Evolutionary conservation across 2,888 invertebrate genomes (phyloP).

Genomic region (Anticlea derivata): DNA sequence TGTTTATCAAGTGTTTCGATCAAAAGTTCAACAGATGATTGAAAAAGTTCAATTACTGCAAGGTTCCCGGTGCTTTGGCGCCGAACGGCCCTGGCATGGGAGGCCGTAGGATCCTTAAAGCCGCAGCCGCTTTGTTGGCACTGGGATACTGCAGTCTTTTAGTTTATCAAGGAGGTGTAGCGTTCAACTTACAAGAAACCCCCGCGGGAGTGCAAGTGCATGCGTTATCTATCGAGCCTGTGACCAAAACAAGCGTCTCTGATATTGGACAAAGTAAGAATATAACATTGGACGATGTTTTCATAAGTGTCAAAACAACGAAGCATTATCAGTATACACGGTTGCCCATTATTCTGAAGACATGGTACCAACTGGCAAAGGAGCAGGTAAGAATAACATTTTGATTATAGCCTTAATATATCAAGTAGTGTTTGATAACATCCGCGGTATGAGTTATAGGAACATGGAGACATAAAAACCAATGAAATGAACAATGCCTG

Average conservation of each 20-base stretch:
- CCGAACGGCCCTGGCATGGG: constrained; percentile 73
- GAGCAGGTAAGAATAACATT: constrained; percentile 88
- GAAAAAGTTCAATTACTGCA: constrained; percentile 61
- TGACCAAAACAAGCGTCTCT: constrained; percentile 72
- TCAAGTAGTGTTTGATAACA: constrained; percentile 20
- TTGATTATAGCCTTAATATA: constrained; percentile 1
- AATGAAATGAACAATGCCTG: constrained; percentile 10
- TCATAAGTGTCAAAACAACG: constrained; percentile 98
- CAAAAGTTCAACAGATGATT: constrained; percentile 78
- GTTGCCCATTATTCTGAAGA: constrained; percentile 94
- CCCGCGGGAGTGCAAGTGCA: constrained; percentile 72
- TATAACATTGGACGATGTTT: constrained; percentile 92
- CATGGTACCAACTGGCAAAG: constrained; percentile 97
- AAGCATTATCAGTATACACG: constrained; percentile 93
- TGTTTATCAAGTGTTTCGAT: constrained; percentile 68
- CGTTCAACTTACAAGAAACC: constrained; percentile 78
- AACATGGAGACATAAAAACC: constrained; percentile 1
- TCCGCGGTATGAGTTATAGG: background rate
- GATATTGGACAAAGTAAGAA: constrained; percentile 76
- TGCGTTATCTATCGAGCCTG: constrained; percentile 76
- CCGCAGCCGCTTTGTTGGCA: constrained; percentile 78
- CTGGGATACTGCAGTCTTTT: constrained; percentile 85
- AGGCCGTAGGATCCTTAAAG: constrained; percentile 75
- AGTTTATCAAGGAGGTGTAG: constrained; percentile 84
- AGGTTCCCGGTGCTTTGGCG: constrained; percentile 68